Conservation (phyloP, 2,797 vertebrate species). For the Poeciliopsis presidionis region DNA sequence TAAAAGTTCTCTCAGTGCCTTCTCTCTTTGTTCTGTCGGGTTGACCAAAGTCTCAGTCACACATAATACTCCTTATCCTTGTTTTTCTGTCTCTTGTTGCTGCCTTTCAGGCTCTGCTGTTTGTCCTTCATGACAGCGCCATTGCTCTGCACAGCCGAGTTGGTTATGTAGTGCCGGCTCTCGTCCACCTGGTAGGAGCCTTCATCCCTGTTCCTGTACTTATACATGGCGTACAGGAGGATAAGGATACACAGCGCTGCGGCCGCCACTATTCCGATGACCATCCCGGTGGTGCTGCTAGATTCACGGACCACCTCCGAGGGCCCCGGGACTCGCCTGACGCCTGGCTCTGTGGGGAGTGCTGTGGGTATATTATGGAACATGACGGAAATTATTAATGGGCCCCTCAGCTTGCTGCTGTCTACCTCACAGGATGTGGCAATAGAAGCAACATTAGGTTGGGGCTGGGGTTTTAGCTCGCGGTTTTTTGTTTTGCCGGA, state of each 20-base stretch:
- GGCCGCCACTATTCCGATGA: constrained; percentile 99
- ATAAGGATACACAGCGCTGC: constrained; percentile 99
- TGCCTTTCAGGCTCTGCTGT: constrained; percentile 92
- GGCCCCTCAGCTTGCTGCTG: constrained; percentile 97
- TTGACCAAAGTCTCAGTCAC: constrained; percentile 80
- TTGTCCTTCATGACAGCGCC: constrained; percentile 98
- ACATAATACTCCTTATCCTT: constrained; percentile 99
- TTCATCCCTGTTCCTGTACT: constrained; percentile 99
- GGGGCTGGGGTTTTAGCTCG: constrained; percentile 97
- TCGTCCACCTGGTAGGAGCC: constrained; percentile 99
- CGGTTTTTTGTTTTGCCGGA: constrained; percentile 95
- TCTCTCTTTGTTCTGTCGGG: constrained; percentile 54
- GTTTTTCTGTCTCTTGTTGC: constrained; percentile 99
- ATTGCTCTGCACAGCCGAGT: constrained; percentile 98
- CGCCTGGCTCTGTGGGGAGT: constrained; percentile 99
- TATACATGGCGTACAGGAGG: constrained; percentile 99
- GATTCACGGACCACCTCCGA: constrained; percentile 99
- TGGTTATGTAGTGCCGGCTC: constrained; percentile 99
- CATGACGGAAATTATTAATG: constrained; percentile 99
- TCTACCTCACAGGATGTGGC: constrained; percentile 99
- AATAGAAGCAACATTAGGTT: constrained; percentile 98
- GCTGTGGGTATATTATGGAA: constrained; percentile 99
- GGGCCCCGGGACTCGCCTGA: constrained; percentile 98
- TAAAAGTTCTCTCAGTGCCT: constrained; percentile 65
- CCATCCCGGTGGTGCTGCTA: constrained; percentile 99